phyloP scores from a whole-genome alignment of 2,113 vertebrate genomes.

The Pelvicachromis taeniatus region DNA sequence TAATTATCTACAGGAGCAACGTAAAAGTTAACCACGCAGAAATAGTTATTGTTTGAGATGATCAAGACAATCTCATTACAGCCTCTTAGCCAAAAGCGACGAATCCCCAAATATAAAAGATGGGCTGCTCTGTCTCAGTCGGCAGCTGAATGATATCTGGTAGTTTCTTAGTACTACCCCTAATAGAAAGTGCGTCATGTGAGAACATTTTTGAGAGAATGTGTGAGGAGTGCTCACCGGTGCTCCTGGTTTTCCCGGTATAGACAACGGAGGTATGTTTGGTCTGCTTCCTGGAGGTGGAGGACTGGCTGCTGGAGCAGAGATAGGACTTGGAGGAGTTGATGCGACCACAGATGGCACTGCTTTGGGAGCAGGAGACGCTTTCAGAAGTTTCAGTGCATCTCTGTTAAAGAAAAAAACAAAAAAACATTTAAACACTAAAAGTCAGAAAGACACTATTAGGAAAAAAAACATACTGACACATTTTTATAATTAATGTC shows the following conservation, averaged over 20 bases:
- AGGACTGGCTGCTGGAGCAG: slow-evolving; percentile 5
- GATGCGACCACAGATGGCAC: neutral
- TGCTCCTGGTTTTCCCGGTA: slow-evolving; percentile 80
- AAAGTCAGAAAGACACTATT: neutral
- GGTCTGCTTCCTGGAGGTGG: slow-evolving; percentile 74
- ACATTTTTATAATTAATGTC: neutral
- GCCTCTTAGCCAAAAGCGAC: neutral
- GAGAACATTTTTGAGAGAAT: neutral
- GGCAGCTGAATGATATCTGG: neutral
- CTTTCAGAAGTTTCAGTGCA: slow-evolving; percentile 83
- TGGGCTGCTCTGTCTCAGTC: neutral
- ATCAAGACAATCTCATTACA: neutral
- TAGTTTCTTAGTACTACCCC: neutral
- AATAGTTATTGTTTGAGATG: neutral
- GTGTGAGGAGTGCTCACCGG: slow-evolving; percentile 66
- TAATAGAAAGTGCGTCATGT: neutral
- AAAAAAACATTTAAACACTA: fast-evolving
- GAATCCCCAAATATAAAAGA: neutral
- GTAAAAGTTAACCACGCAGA: neutral
- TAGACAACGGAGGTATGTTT: slow-evolving; percentile 79
- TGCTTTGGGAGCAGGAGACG: slow-evolving; percentile 49
- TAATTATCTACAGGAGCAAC: neutral
- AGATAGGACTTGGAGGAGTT: neutral
- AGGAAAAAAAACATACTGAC: neutral
- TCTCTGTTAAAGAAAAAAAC: slow-evolving; percentile 73